A percentile compares a stretch with the other conserved stretches of the same genome.
Evolutionary conservation across 2,888 invertebrate species (phyloP).

Genomic region (Dyspetes luteomarginatus): DNA sequence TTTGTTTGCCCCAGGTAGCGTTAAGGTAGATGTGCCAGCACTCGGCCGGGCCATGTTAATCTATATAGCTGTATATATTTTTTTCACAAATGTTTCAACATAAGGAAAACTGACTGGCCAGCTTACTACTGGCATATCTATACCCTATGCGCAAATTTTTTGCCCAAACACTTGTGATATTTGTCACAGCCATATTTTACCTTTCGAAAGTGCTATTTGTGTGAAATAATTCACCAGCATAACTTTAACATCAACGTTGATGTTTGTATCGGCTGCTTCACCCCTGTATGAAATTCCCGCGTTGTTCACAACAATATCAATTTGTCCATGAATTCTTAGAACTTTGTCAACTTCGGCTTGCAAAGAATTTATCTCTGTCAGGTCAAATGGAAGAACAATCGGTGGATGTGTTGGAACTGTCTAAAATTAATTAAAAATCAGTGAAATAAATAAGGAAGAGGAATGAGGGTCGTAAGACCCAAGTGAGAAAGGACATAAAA

Average conservation of each 20-base stretch:
- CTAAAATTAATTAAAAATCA: slow-evolving; percentile 80
- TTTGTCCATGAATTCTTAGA: slow-evolving; percentile 88
- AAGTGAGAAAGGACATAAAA: too few relatives aligned
- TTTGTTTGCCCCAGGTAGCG: too few relatives aligned
- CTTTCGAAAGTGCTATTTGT: slow-evolving; percentile 95
- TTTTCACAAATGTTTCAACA: too few relatives aligned
- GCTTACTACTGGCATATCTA: too few relatives aligned
- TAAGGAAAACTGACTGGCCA: too few relatives aligned
- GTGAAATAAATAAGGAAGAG: too few relatives aligned
- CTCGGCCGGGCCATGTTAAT: too few relatives aligned
- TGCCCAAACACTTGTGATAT: too few relatives aligned
- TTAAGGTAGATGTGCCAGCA: too few relatives aligned
- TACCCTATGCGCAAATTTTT: too few relatives aligned
- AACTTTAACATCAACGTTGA: slow-evolving; percentile 93
- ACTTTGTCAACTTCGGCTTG: slow-evolving; percentile 87
- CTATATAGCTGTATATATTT: too few relatives aligned
- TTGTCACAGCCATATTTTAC: slow-evolving; percentile 85
- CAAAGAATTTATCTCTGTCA: slow-evolving; percentile 88
- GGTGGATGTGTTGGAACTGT: slow-evolving; percentile 88
- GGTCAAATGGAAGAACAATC: slow-evolving; percentile 89
- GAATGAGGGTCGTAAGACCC: too few relatives aligned
- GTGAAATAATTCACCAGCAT: slow-evolving; percentile 99
- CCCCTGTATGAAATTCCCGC: slow-evolving; percentile 94
- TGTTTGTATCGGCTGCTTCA: slow-evolving; percentile 88
- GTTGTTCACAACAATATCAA: slow-evolving; percentile 97